Conservation (phyloP, 2,113 vertebrate genomes). For the Ailurus styani region DNA sequence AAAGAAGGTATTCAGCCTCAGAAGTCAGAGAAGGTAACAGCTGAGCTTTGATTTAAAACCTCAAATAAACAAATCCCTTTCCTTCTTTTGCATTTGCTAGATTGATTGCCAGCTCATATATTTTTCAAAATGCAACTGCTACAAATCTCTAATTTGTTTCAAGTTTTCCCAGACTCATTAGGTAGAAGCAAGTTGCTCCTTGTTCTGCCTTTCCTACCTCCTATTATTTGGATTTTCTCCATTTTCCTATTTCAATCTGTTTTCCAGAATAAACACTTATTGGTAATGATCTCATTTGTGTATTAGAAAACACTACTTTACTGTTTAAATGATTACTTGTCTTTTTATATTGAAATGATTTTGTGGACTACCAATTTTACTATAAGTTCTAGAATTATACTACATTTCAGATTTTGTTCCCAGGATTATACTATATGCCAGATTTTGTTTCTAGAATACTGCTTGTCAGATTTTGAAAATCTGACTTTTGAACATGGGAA, state of each 20-base stretch:
- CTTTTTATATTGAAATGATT: not conserved
- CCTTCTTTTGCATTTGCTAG: not conserved
- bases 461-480: not conserved
- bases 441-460: not conserved
- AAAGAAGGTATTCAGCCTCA: not conserved
- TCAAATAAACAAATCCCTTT: not conserved
- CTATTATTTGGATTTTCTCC: not conserved
- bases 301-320: not conserved
- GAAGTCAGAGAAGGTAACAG: not conserved
- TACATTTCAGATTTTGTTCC: not conserved
- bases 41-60: not conserved
- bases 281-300: not conserved
- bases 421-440: not conserved
- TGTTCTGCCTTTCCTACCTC: not conserved
- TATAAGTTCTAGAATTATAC: not conserved
- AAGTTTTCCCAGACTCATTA: not conserved
- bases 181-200: not conserved
- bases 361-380: not conserved
- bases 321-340: not conserved
- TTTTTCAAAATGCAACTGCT: not conserved
- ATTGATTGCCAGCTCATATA: not conserved
- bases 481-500: not conserved
- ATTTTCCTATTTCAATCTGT: not conserved
- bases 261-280: not conserved
- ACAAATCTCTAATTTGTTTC: not conserved